Evolutionary conservation across 2,113 vertebrate genomes (phyloP).

Genomic region (Melanostigma gelatinosum): DNA sequence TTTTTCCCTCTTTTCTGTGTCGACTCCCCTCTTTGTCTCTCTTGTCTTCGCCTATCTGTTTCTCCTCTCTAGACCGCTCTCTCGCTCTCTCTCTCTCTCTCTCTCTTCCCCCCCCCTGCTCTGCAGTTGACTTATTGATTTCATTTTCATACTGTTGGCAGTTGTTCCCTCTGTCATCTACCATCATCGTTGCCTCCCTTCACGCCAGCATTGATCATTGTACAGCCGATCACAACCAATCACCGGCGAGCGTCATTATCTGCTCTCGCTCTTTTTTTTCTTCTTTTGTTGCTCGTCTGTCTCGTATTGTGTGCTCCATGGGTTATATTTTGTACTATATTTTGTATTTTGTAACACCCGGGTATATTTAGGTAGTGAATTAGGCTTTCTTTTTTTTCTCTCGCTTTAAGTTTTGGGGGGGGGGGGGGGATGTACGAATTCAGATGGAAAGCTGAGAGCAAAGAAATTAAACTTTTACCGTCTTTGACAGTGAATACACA

Average conservation of each 20-base stretch:
- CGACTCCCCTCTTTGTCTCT: slow-evolving; percentile 47
- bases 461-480: not conserved
- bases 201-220: slow-evolving; percentile 67
- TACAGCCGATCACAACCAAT: slow-evolving; percentile 65
- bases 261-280: slow-evolving; percentile 20
- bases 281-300: slow-evolving; percentile 58
- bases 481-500: not conserved
- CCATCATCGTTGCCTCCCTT: slow-evolving; percentile 65
- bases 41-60: slow-evolving; percentile 35
- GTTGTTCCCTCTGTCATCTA: slow-evolving; percentile 65
- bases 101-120: slow-evolving; percentile 37
- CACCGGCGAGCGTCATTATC: slow-evolving; percentile 63
- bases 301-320: slow-evolving; percentile 46
- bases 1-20: slow-evolving; percentile 5
- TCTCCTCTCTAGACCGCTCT: slow-evolving; percentile 20
- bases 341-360: slow-evolving; percentile 48
- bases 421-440: not conserved
- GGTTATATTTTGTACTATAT: slow-evolving; percentile 56
- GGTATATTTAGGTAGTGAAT: slow-evolving; percentile 39
- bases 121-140: slow-evolving; percentile 70
- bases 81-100: slow-evolving; percentile 54
- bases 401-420: not conserved
- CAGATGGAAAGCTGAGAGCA: not conserved
- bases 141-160: slow-evolving; percentile 73
- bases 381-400: not conserved